A percentile compares a stretch with the other conserved stretches of the same genome.
These are phyloP conservation scores for Notarius quadriscutis DNA, from an alignment of 2,113 vertebrate species.

Conservation along the genomic window DNA sequence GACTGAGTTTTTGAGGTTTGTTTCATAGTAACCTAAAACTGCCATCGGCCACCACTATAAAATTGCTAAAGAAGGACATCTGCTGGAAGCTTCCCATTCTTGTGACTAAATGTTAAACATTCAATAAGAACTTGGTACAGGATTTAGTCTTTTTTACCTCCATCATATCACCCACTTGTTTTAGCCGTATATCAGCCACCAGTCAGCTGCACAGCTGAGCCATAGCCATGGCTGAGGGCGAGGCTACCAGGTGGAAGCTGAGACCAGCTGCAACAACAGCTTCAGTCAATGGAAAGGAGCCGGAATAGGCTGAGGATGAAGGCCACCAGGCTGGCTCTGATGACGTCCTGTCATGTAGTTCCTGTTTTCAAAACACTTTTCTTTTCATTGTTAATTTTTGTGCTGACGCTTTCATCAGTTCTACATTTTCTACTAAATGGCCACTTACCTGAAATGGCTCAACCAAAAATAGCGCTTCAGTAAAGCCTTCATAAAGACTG, in stretches of 20 bases:
- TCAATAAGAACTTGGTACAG: background rate
- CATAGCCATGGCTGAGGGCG: background rate
- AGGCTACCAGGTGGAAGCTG: background rate
- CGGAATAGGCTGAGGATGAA: background rate
- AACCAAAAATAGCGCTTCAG: background rate
- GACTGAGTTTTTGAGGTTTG: background rate
- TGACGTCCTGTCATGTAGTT: background rate
- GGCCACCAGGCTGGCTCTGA: background rate
- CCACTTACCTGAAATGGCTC: background rate
- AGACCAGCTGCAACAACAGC: background rate
- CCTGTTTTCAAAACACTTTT: background rate
- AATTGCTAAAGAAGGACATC: slow-evolving; percentile 65
- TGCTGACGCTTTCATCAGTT: background rate
- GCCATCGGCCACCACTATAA: slow-evolving; percentile 36
- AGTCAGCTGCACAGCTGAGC: background rate
- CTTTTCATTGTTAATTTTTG: background rate
- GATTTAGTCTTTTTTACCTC: background rate
- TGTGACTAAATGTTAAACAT: background rate
- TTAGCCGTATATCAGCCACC: background rate
- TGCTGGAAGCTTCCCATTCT: slow-evolving; percentile 56
- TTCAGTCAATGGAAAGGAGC: background rate
- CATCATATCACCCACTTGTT: background rate
- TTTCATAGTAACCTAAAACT: background rate
- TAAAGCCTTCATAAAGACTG: background rate
- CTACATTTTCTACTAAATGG: background rate